Base-by-base conservation (phyloP, 2,797 vertebrate genomes). In the Sebastes reedi region DNA sequence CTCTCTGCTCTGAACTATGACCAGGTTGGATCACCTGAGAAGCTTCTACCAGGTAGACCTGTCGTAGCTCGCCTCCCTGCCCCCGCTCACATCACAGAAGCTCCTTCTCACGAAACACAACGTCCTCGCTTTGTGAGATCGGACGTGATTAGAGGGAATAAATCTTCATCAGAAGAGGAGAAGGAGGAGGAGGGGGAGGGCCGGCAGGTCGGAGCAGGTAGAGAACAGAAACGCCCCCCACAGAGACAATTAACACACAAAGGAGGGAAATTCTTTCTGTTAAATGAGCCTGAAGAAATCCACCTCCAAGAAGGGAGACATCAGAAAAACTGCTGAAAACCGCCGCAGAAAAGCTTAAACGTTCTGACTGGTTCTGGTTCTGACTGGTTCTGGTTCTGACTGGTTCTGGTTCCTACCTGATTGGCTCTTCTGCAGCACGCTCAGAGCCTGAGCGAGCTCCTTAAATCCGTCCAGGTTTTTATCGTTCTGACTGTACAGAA, bases 401-500 rank as follows among this genome's bases (percentile, higher is more conserved):
- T 22, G 27, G 2, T 60, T 8, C 20, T 9, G 2, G 18, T 32
- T 67, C 76, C 92, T 95, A 99, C 98, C 95, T 95, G 95, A 89
- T 10, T 65, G 90, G 81, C 90, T 95, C 59, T 81, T 91, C 88
- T 97, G 96, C 50, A 98, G 87, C 30, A 42, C 92, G 78, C 82
- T 91, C 59, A 99, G 92, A 2, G 96, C 96, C 56, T 75, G 85
- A 50, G 96, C 88, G 55, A 99, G 95, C 71, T 97, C 96, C 82
- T 96, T 97, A 52, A 97, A 95, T 34, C 97, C 96, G 1, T 95
- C 96, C 82, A 98, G 83, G 90, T 96, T 98, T 0, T 95, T 97
- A 83, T 99, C 97, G 61, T 96, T 97, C 89, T 97, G 97, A 92
- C 97, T 98, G 83, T 98, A 99, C 54, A 99, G 85, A 2, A 99